Evolutionary conservation across 2,113 vertebrate genomes (phyloP).

Genomic region (Mus spicilegus): DNA sequence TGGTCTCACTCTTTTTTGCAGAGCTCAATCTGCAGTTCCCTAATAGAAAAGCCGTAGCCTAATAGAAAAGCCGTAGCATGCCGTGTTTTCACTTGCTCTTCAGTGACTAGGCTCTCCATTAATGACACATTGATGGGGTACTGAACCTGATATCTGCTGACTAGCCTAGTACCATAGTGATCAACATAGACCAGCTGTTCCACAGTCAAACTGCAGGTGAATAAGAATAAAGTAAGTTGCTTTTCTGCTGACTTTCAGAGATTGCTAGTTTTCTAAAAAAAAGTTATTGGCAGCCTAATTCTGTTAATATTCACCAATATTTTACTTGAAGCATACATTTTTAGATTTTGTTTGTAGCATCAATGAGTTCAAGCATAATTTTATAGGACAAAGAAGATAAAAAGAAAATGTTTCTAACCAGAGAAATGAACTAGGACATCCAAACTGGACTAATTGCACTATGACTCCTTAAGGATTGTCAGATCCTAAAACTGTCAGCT

Average conservation of each 20-base stretch:
- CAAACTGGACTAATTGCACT: constrained; percentile 73
- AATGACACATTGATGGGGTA: neutral
- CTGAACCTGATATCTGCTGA: neutral
- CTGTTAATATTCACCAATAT: constrained; percentile 18
- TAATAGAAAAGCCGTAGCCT: neutral
- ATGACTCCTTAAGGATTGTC: constrained; percentile 80
- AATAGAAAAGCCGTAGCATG: neutral
- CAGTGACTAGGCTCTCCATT: neutral
- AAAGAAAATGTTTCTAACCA: constrained; percentile 74
- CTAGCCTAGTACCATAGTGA: neutral
- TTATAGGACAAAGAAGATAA: constrained; percentile 70
- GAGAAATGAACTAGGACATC: constrained; percentile 80
- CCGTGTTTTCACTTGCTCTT: neutral
- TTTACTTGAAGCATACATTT: constrained; percentile 52
- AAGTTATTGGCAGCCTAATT: neutral
- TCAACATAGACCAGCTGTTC: neutral
- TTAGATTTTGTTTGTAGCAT: constrained; percentile 48
- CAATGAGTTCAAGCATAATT: constrained; percentile 68
- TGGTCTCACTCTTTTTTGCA: neutral
- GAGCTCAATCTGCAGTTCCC: neutral
- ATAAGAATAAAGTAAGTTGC: neutral
- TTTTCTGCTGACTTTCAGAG: constrained; percentile 24
- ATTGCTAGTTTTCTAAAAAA: constrained; percentile 25
- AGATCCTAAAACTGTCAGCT: constrained; percentile 80
- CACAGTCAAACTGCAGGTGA: neutral